Conservation (phyloP, 1,140 invertebrate genomes). For the Camponotus floridanus region DNA sequence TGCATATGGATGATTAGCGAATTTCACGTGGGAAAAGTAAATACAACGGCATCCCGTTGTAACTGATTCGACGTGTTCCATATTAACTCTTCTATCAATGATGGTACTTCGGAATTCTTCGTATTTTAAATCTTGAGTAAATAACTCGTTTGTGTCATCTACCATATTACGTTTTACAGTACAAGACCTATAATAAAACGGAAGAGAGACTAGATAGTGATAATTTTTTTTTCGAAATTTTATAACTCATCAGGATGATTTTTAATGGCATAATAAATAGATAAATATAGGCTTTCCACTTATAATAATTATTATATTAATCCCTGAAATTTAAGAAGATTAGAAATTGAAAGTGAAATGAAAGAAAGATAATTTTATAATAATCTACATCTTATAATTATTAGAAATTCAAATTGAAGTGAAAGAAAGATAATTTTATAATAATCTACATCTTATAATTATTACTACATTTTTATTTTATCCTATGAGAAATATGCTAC, state of each 20-base stretch:
- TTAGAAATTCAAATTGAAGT: too few relatives aligned
- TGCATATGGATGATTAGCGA: neutral
- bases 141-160: neutral
- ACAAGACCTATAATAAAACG: neutral
- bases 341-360: too few relatives aligned
- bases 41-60: constrained; percentile 25
- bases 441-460: neutral
- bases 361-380: neutral
- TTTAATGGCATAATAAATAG: too few relatives aligned
- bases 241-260: too few relatives aligned
- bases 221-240: neutral
- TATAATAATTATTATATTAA: too few relatives aligned
- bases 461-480: constrained; percentile 12
- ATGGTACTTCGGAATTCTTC: neutral
- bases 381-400: too few relatives aligned
- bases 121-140: neutral
- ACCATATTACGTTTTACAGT: neutral
- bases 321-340: too few relatives aligned
- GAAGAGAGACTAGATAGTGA: neutral
- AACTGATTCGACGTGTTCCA: constrained; percentile 31
- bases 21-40: constrained; percentile 48
- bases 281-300: too few relatives aligned
- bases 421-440: neutral
- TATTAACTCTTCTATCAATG: constrained; percentile 14
- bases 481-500: neutral